phyloP scores from a whole-genome alignment of 2,797 vertebrate genomes.

The Pelochelys cantorii region DNA sequence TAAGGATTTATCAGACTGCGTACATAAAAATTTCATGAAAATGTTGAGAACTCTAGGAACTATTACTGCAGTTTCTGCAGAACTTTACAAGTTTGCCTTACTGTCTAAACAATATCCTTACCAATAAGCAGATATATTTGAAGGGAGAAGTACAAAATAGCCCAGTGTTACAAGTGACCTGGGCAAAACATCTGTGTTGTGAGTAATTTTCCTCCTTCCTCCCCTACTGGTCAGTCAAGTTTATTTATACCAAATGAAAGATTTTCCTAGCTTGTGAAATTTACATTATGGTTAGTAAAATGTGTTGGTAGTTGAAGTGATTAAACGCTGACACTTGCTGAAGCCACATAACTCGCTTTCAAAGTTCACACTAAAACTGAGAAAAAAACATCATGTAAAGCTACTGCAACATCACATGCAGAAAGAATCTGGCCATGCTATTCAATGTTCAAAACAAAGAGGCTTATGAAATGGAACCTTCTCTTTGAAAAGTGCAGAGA shows the following conservation, averaged over 20 bases:
- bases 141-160: neutral
- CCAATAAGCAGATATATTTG: neutral
- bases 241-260: neutral
- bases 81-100: neutral
- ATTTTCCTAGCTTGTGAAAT: neutral
- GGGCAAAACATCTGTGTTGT: neutral
- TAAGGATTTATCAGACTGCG: neutral
- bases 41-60: neutral
- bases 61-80: neutral
- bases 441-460: conserved; percentile 73
- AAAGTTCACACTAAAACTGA: neutral
- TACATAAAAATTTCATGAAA: neutral
- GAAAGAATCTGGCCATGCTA: neutral
- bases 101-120: rapidly evolving
- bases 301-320: rapidly evolving
- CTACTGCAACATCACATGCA: conserved; percentile 27
- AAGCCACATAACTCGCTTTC: neutral
- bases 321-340: neutral
- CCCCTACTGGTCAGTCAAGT: rapidly evolving
- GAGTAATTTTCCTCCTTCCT: neutral
- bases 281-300: rapidly evolving
- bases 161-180: neutral
- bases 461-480: conserved; percentile 62
- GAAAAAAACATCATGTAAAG: neutral
- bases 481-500: conserved; percentile 35